phyloP scores from a whole-genome alignment of 2,888 invertebrate species.

The Venusia cambrica region DNA sequence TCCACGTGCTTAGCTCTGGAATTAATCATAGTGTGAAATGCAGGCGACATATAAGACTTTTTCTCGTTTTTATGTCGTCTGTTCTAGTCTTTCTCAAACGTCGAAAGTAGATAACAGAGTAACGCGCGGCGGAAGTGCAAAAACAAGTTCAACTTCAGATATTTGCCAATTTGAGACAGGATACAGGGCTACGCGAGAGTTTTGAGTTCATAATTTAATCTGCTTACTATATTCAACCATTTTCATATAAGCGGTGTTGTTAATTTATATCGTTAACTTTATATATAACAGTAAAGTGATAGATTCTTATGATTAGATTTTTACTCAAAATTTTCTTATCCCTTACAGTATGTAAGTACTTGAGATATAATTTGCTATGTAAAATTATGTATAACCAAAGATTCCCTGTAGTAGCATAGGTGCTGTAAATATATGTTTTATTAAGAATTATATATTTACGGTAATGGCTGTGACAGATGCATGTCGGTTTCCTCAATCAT shows the following conservation, averaged over 20 bases:
- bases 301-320: too few relatives aligned
- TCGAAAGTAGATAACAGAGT: not conserved
- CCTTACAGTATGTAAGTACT: too few relatives aligned
- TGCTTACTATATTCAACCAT: too few relatives aligned
- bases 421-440: slow-evolving; percentile 38
- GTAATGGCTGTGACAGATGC: slow-evolving; percentile 10
- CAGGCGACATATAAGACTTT: too few relatives aligned
- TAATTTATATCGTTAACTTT: slow-evolving; percentile 24
- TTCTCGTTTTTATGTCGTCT: too few relatives aligned
- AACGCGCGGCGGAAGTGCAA: slow-evolving; percentile 32
- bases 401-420: slow-evolving; percentile 24
- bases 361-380: not conserved
- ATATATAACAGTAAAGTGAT: not conserved
- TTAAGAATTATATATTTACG: slow-evolving; percentile 3
- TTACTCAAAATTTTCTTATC: too few relatives aligned
- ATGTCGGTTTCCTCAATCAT: slow-evolving; percentile 37
- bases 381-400: not conserved
- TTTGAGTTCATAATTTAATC: slow-evolving; percentile 17
- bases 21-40: too few relatives aligned
- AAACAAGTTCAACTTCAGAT: slow-evolving; percentile 25
- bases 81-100: not conserved
- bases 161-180: slow-evolving; percentile 57
- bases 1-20: too few relatives aligned
- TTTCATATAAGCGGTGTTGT: too few relatives aligned
- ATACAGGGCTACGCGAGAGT: slow-evolving; percentile 44